A percentile compares a stretch with the other conserved stretches of the same genome.
phyloP scores from a whole-genome alignment of 1,140 invertebrate species.

The Zophobas morio region DNA sequence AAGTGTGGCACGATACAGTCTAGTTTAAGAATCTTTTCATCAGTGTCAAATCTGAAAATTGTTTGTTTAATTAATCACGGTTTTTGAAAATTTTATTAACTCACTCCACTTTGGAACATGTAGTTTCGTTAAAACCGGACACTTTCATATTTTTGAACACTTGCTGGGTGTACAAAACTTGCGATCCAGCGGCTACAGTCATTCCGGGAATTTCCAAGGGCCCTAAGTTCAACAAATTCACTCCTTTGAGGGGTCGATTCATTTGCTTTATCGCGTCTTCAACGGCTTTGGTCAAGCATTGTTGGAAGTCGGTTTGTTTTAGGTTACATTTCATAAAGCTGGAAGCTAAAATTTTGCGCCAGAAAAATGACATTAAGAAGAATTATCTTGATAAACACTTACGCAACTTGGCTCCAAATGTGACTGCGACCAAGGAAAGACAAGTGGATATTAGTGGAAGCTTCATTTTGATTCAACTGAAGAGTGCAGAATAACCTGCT shows the following conservation, averaged over 20 bases:
- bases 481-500: too few species aligned
- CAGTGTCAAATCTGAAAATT: slow-evolving; percentile 63
- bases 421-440: not conserved
- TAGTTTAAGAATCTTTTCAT: slow-evolving; percentile 60
- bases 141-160: slow-evolving; percentile 73
- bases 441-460: too few species aligned
- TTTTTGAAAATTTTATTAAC: too few species aligned
- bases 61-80: too few species aligned
- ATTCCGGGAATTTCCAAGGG: slow-evolving; percentile 72
- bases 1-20: slow-evolving; percentile 63
- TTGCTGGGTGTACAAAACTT: slow-evolving; percentile 73
- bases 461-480: too few species aligned
- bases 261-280: slow-evolving; percentile 54
- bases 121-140: slow-evolving; percentile 68
- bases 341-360: not conserved
- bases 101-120: not conserved
- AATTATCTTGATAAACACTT: not conserved
- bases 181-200: slow-evolving; percentile 71
- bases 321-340: slow-evolving; percentile 5
- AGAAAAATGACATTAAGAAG: not conserved
- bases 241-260: slow-evolving; percentile 68
- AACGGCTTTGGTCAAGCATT: slow-evolving; percentile 54
- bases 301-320: slow-evolving; percentile 25
- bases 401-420: not conserved
- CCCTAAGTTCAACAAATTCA: slow-evolving; percentile 70